Evolutionary conservation across 2,797 vertebrate species (phyloP).

Genomic region (Ispidina lecontei): DNA sequence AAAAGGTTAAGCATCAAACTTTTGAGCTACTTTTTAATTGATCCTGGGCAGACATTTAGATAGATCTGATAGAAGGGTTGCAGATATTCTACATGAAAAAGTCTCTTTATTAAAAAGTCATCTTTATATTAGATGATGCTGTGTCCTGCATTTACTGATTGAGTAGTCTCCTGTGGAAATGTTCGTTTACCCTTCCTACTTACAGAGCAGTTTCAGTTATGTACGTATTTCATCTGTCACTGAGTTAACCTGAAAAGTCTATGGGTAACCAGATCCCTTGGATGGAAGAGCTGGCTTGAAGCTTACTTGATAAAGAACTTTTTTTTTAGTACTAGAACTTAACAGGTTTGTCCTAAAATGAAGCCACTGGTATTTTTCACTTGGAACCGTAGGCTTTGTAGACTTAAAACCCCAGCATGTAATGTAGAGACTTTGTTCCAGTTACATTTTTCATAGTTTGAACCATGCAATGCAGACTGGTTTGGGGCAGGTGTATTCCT

Average conservation of each 20-base stretch:
- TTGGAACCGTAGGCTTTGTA: neutral
- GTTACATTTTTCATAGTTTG: neutral
- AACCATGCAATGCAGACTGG: neutral
- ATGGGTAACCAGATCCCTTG: slow-evolving; percentile 11
- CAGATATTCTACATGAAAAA: slow-evolving; percentile 80
- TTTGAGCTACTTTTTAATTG: slow-evolving; percentile 76
- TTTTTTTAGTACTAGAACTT: neutral
- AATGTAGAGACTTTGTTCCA: neutral
- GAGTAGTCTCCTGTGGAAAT: slow-evolving; percentile 79
- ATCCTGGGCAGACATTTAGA: slow-evolving; percentile 49
- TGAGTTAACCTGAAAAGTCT: slow-evolving; percentile 70
- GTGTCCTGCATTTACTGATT: slow-evolving; percentile 70
- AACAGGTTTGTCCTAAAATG: slow-evolving; percentile 2
- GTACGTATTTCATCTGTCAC: slow-evolving; percentile 74
- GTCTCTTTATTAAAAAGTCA: slow-evolving; percentile 75
- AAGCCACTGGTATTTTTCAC: neutral
- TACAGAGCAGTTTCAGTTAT: slow-evolving; percentile 68
- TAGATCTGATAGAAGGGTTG: slow-evolving; percentile 66
- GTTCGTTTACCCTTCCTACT: slow-evolving; percentile 59
- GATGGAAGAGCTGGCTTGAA: neutral
- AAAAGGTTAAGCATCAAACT: slow-evolving; percentile 71
- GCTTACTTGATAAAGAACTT: neutral
- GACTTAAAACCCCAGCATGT: slow-evolving; percentile 20
- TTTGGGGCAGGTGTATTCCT: neutral
- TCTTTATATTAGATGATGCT: slow-evolving; percentile 74